A percentile compares a stretch with the other conserved stretches of the same genome.
phyloP scores from a whole-genome alignment of 2,797 vertebrate species.

The Hippopotamyrus pictus region DNA sequence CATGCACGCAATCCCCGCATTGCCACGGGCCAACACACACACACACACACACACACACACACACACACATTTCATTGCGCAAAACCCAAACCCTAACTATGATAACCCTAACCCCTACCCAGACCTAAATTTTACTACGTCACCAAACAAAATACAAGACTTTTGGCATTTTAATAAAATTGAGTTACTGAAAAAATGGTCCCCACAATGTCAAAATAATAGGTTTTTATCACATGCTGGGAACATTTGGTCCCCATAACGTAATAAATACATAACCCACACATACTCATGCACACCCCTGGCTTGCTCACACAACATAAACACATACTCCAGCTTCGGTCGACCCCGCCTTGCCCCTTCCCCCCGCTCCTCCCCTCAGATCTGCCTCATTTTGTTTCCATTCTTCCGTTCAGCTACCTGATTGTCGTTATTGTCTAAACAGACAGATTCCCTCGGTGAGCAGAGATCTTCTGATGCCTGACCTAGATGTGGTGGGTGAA shows the following conservation, averaged over 20 bases:
- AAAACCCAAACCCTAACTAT: neutral
- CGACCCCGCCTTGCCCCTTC: neutral
- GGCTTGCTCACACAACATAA: neutral
- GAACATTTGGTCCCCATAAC: neutral
- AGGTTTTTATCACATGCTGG: neutral
- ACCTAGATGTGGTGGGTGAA: neutral
- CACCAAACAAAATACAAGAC: neutral
- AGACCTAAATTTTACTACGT: neutral
- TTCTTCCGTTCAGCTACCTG: neutral
- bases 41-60: neutral
- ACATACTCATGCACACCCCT: neutral
- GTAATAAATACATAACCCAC: neutral
- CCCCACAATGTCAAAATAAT: neutral
- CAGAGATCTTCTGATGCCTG: neutral
- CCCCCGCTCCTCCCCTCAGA: neutral
- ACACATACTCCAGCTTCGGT: neutral
- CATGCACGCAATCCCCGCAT: neutral
- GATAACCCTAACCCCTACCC: neutral
- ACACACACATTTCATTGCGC: neutral
- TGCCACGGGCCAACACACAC: neutral
- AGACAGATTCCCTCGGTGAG: neutral
- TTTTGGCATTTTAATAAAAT: neutral
- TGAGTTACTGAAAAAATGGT: neutral
- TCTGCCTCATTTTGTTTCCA: neutral
- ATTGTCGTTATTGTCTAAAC: conserved; percentile 3